These are phyloP conservation scores for Clarias laeviceps DNA, from an alignment of 2,797 vertebrate species.

Conservation along the genomic window DNA sequence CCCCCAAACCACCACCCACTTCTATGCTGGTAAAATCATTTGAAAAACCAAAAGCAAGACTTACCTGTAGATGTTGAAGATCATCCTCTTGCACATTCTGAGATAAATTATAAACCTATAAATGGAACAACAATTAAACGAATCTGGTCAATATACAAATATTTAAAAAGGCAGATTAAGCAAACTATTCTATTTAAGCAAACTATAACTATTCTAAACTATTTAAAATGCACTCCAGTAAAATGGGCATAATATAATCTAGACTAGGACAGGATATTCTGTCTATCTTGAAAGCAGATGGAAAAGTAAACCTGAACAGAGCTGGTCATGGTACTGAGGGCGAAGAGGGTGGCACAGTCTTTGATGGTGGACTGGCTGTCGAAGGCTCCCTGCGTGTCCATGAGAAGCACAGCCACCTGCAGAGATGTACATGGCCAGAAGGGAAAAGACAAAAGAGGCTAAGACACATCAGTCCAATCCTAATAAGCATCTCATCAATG, in stretches of 20 bases:
- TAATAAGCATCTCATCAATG: not conserved
- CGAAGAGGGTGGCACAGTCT: constrained; percentile 97
- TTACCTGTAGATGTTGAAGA: constrained; percentile 95
- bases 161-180: not conserved
- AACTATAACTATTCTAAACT: no score
- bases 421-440: constrained; percentile 23
- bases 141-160: not conserved
- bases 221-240: not conserved
- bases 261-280: not conserved
- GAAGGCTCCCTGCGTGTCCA: constrained; percentile 98
- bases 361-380: constrained; percentile 99
- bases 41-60: not conserved
- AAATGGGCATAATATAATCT: not conserved
- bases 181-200: no score
- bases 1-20: no score
- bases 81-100: constrained; percentile 98
- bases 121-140: not conserved
- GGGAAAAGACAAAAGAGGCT: not conserved
- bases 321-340: constrained; percentile 98
- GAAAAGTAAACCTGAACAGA: constrained; percentile 87
- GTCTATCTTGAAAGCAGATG: not conserved
- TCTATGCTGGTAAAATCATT: not conserved
- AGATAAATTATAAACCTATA: constrained; percentile 94
- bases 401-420: constrained; percentile 93
- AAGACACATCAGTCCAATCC: not conserved